Evolutionary conservation across 2,113 vertebrate genomes (phyloP).

Genomic region (Etia nguti): DNA sequence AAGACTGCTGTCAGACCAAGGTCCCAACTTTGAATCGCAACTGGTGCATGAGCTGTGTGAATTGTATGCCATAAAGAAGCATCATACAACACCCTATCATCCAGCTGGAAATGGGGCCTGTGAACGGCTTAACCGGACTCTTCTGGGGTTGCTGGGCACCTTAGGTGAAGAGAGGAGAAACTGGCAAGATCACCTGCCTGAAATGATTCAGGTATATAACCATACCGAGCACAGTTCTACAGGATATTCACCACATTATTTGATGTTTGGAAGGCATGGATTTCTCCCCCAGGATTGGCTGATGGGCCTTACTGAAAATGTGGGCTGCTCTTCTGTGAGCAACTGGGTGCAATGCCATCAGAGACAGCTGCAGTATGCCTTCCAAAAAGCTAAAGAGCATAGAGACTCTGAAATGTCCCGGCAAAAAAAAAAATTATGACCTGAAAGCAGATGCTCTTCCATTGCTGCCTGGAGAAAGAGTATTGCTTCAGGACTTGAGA

Average conservation of each 20-base stretch:
- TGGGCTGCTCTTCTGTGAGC: neutral
- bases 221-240: neutral
- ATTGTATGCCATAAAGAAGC: too few relatives aligned
- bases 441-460: neutral
- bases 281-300: neutral
- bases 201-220: neutral
- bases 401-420: neutral
- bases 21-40: too few relatives aligned
- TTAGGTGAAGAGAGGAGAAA: neutral
- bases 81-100: too few relatives aligned
- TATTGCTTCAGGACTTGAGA: neutral
- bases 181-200: neutral
- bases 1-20: too few relatives aligned
- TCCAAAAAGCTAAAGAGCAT: rapidly evolving
- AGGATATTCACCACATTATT: neutral
- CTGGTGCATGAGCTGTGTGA: too few relatives aligned
- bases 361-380: neutral
- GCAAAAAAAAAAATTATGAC: neutral
- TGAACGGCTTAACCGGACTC: neutral
- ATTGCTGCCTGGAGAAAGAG: neutral
- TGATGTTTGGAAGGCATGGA: neutral
- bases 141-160: neutral
- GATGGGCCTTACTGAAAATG: neutral
- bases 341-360: neutral
- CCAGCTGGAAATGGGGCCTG: too few relatives aligned